Conservation (phyloP, 64 coral and sea anemone genomes). For the Platygyra sinensis region DNA sequence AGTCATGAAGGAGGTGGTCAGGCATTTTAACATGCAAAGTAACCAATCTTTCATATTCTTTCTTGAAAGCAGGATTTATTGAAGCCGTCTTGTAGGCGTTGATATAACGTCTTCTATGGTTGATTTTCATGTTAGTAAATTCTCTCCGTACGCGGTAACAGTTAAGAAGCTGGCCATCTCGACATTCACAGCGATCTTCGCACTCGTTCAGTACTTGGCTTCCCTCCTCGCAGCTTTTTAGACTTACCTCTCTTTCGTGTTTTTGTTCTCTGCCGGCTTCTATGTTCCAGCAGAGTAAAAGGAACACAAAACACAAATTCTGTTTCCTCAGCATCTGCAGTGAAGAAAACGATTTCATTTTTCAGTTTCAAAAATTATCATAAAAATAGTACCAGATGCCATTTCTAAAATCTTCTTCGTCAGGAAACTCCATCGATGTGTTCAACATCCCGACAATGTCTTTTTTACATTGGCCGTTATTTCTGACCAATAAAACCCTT, state of each 20-base stretch:
- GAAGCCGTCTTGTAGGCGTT: constrained; percentile 54
- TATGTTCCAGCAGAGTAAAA: neutral
- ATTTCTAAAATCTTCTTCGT: too few relatives aligned
- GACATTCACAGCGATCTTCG: constrained; percentile 56
- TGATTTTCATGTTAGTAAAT: constrained; percentile 47
- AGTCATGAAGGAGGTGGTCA: constrained; percentile 37
- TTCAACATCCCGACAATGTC: too few relatives aligned
- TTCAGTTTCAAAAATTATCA: too few relatives aligned
- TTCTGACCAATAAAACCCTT: too few relatives aligned
- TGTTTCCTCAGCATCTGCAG: too few relatives aligned
- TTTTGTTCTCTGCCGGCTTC: neutral
- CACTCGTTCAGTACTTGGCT: constrained; percentile 46
- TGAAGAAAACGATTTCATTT: too few relatives aligned
- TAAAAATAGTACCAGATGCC: too few relatives aligned
- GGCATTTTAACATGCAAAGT: constrained; percentile 35
- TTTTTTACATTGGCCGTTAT: too few relatives aligned
- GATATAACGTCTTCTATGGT: constrained; percentile 52
- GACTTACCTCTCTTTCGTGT: neutral
- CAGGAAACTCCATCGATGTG: too few relatives aligned
- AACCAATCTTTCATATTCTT: constrained; percentile 51
- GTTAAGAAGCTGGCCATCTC: constrained; percentile 25
- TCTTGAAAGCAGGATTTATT: constrained; percentile 2
- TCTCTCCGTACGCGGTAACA: constrained; percentile 59
- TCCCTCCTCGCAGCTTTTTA: constrained; percentile 11
- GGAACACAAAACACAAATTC: neutral